A percentile compares a stretch with the other conserved stretches of the same genome.
Conservation (phyloP, 2,113 vertebrate species). For the Onychostruthus taczanowskii region DNA sequence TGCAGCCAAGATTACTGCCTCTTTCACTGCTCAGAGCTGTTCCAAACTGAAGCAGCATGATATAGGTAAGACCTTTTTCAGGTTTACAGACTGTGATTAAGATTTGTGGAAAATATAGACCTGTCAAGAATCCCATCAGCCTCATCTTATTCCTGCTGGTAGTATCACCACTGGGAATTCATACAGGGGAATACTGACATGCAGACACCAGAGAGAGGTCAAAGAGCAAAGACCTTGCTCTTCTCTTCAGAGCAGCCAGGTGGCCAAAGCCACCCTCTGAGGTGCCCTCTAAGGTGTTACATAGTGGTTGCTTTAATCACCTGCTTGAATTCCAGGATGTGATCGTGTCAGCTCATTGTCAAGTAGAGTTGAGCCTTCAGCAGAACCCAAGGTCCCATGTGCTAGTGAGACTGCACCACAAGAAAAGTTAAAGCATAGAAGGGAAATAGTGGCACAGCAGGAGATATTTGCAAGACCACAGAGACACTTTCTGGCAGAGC, state of each 20-base stretch:
- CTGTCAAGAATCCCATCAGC: neutral
- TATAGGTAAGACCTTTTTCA: neutral
- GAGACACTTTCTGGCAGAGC: neutral
- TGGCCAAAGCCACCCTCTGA: neutral
- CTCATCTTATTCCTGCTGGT: neutral
- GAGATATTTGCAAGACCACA: neutral
- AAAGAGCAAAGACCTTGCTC: neutral
- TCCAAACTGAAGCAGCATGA: neutral
- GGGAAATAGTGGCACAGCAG: neutral
- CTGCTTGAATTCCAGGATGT: neutral
- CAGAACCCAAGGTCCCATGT: neutral
- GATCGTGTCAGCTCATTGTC: neutral
- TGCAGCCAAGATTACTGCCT: neutral
- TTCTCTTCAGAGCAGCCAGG: neutral
- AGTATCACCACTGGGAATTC: neutral
- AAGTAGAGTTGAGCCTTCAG: neutral
- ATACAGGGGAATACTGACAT: neutral
- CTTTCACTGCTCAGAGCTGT: neutral
- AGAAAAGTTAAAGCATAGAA: neutral
- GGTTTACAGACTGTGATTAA: neutral
- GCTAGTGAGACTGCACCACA: neutral
- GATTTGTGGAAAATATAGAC: neutral
- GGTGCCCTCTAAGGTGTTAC: neutral
- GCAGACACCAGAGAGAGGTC: neutral
- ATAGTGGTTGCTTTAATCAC: neutral